Percentiles rank a stretch among this genome's conserved stretches.
Conservation (phyloP, 2,113 vertebrate species). For the Ancistrus triradiatus region DNA sequence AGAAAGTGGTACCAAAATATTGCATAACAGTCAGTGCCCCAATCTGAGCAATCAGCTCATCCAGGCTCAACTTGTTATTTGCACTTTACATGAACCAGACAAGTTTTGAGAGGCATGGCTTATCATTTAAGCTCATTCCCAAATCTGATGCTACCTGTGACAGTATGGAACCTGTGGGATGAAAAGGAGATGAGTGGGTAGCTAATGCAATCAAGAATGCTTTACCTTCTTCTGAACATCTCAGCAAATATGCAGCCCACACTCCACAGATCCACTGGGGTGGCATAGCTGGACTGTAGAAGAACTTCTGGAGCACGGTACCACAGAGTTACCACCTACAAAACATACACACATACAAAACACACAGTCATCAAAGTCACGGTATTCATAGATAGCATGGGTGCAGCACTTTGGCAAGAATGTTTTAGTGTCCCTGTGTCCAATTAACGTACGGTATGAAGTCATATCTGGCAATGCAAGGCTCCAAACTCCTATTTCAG, state of each 20-base stretch:
- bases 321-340: conserved; percentile 95
- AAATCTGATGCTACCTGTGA: background rate
- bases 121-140: background rate
- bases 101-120: background rate
- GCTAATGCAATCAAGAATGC: background rate
- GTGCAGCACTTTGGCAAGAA: no score
- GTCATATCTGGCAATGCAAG: conserved; percentile 53
- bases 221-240: conserved; percentile 96
- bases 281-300: conserved; percentile 96
- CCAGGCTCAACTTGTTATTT: conserved; percentile 13
- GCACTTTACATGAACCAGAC: background rate
- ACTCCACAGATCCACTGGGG: conserved; percentile 96
- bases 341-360: conserved; percentile 27
- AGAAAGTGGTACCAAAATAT: no score
- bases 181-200: background rate
- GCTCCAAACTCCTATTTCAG: no score
- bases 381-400: no score
- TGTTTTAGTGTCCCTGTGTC: conserved; percentile 45
- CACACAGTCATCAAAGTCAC: no score
- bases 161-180: background rate
- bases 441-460: conserved; percentile 58
- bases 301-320: conserved; percentile 95
- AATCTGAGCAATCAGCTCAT: conserved; percentile 11
- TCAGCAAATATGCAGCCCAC: conserved; percentile 98
- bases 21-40: background rate